phyloP scores from a whole-genome alignment of 1,140 invertebrate species.

The Megalopta genalis region DNA sequence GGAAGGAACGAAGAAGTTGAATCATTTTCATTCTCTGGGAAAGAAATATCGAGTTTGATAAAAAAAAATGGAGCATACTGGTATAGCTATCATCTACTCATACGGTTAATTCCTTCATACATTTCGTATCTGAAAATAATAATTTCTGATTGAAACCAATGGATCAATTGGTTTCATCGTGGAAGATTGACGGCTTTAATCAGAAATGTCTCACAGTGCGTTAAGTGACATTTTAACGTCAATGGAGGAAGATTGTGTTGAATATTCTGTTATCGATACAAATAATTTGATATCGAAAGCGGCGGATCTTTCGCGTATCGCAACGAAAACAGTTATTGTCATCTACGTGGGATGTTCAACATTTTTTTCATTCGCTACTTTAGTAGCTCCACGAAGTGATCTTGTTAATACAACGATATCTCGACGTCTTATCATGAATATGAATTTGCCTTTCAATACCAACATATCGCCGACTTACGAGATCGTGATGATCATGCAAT shows the following conservation, averaged over 20 bases:
- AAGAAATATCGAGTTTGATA: too few species aligned
- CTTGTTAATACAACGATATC: not conserved
- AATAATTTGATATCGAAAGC: conserved; percentile 22
- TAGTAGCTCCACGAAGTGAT: not conserved
- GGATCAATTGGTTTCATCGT: not conserved
- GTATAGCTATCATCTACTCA: too few species aligned
- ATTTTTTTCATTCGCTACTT: not conserved
- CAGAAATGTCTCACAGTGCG: conserved; percentile 26
- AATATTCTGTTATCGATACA: conserved; percentile 1
- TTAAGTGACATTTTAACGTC: conserved; percentile 31
- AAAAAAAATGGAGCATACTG: not conserved
- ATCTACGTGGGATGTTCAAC: not conserved
- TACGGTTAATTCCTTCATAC: too few species aligned
- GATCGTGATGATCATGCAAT: conserved; percentile 28
- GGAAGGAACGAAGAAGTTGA: too few species aligned
- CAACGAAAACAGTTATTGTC: conserved; percentile 23
- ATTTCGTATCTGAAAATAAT: too few species aligned
- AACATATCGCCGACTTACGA: conserved; percentile 48
- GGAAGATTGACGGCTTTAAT: not conserved
- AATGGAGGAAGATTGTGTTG: conserved; percentile 38
- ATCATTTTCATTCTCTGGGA: too few species aligned
- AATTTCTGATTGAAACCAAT: too few species aligned
- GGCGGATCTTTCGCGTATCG: not conserved
- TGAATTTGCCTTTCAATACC: conserved; percentile 54
- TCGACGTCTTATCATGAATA: conserved; percentile 46